Base-by-base conservation (phyloP, 1,140 invertebrate genomes). In the Anthonomus grandis region DNA sequence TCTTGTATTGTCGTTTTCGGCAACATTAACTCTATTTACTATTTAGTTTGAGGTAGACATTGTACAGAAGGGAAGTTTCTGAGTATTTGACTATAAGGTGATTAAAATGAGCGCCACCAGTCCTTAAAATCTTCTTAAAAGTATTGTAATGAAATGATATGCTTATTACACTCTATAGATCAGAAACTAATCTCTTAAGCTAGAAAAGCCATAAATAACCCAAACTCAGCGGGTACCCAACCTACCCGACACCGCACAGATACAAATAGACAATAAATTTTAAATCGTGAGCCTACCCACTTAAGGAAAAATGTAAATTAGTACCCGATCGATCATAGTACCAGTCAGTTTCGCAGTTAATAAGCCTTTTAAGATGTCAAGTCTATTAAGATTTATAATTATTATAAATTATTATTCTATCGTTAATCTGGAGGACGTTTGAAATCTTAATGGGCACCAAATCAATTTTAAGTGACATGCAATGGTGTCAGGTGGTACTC, bases 321-420 rank as follows among this genome's bases (percentile, higher is more conserved):
- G 49, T 51, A 51, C 49, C 23, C 49, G 49, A 51, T 51, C 49
- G 49, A 51, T 51, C 49, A 51, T 51, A 17, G 49, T 51, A 51
- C 19, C 49, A 51, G 49, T 51, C 49, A 41, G 21, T 39, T 51
- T 41, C 37, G 49, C 49, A 51, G 36, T 41, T 51, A 51, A 51
- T 51, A 51, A 51, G 49, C 49, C 49, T 51, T 51, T 41, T 41
- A 51, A 51, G 19, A 17, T 51, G 49, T 51, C 49, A 51, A 23
- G 25, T 51, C 49, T 39, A 39, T 51, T 51, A 51, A 51, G 49
- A 51, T 51, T 51, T 51, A 51, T 41, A 24, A 38, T 51, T 41
- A 51, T 51, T 51, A 51, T 51, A 51, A 51, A 51, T 51, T 51
- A 51, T 51, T 51, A 38, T 38, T 50, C 34, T 38, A 19, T 38